A percentile compares a stretch with the other conserved stretches of the same genome.
Evolutionary conservation across 2,797 vertebrate species (phyloP).

Genomic region (Psittacula derbiana): DNA sequence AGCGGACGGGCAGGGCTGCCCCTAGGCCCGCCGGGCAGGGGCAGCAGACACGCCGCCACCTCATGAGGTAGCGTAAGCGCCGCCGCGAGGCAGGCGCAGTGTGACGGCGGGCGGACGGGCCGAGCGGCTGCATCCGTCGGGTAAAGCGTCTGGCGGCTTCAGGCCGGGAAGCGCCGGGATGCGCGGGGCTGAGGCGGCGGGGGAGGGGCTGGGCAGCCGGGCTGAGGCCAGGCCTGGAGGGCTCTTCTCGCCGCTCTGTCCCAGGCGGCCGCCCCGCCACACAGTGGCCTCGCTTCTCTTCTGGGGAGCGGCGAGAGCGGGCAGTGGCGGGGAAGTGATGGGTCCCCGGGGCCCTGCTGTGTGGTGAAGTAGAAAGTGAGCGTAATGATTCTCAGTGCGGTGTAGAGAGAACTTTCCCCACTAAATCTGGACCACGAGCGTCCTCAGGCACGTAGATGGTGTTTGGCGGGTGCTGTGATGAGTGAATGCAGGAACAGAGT

Average conservation of each 20-base stretch:
- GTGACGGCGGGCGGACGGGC: neutral
- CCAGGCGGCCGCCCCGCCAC: no score
- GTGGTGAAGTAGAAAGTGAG: neutral
- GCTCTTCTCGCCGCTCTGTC: neutral
- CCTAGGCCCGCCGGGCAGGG: no score
- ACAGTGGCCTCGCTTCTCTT: neutral
- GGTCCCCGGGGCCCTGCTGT: neutral
- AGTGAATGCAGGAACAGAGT: neutral
- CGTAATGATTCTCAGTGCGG: accelerated
- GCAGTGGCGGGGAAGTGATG: neutral
- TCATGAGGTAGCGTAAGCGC: neutral
- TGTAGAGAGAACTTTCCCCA: accelerated
- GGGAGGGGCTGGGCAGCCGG: neutral
- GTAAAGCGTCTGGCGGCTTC: no score
- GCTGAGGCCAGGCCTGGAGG: neutral
- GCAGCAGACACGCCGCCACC: no score
- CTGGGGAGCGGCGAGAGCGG: neutral
- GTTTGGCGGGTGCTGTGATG: neutral
- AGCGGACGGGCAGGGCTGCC: no score
- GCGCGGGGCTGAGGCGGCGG: neutral
- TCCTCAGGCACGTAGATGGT: accelerated
- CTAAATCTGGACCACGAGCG: accelerated
- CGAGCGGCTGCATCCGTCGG: neutral
- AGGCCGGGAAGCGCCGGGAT: neutral
- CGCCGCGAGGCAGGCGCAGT: neutral